phyloP scores from a whole-genome alignment of 2,888 invertebrate genomes.

The Catotricha subobsoleta region DNA sequence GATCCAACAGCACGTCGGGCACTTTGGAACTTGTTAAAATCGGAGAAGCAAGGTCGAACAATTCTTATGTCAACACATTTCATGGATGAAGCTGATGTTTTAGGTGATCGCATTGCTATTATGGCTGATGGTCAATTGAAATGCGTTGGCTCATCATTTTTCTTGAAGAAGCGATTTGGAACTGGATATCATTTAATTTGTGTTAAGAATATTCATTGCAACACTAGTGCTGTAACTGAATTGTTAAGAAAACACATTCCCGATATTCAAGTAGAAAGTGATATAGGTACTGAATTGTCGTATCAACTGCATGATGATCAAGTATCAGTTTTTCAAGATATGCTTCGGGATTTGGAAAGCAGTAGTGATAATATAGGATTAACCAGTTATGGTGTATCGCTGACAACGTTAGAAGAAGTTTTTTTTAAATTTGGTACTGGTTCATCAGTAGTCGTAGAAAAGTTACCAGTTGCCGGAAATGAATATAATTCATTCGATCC shows the following conservation, averaged over 20 bases:
- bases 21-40: conserved; percentile 67
- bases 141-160: conserved; percentile 65
- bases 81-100: conserved; percentile 79
- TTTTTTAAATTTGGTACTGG: conserved; percentile 53
- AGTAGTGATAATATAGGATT: conserved; percentile 40
- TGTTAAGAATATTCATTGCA: conserved; percentile 35
- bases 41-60: conserved; percentile 52
- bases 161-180: conserved; percentile 67
- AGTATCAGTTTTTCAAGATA: conserved; percentile 41
- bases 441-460: background rate
- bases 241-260: conserved; percentile 46
- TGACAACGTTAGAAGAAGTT: conserved; percentile 79
- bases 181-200: conserved; percentile 60
- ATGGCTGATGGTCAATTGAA: conserved; percentile 66
- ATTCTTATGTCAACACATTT: conserved; percentile 71
- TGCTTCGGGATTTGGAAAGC: conserved; percentile 49
- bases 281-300: conserved; percentile 58
- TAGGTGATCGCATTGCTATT: conserved; percentile 75
- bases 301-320: conserved; percentile 47
- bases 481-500: no score
- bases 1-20: conserved; percentile 67
- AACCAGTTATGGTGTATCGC: conserved; percentile 62
- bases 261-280: conserved; percentile 42
- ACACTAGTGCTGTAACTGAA: conserved; percentile 34
- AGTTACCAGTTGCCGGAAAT: background rate